Evolutionary conservation across 2,113 vertebrate genomes (phyloP).

Genomic region (Rostratula benghalensis): DNA sequence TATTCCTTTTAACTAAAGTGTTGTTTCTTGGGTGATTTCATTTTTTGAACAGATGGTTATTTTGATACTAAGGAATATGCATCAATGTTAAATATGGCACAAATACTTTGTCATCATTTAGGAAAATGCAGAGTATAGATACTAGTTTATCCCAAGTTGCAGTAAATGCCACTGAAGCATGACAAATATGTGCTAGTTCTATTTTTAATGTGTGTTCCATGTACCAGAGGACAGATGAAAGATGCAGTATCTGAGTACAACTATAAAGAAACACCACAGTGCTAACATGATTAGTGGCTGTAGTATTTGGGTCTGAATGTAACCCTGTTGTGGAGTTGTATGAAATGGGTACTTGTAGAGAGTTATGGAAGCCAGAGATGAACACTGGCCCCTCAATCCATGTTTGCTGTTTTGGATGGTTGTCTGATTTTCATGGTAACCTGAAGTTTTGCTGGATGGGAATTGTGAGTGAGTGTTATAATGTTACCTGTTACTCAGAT

Average conservation of each 20-base stretch:
- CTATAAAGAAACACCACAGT: slow-evolving; percentile 31
- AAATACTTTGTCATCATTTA: not conserved
- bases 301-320: not conserved
- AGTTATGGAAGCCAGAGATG: not conserved
- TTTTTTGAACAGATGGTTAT: not conserved
- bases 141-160: not conserved
- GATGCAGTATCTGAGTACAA: not conserved
- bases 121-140: not conserved
- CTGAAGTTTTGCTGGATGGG: not conserved
- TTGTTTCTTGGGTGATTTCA: not conserved
- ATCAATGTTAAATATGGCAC: not conserved
- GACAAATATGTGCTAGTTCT: slow-evolving; percentile 28
- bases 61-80: not conserved
- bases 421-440: not conserved
- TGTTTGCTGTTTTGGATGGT: not conserved
- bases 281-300: not conserved
- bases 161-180: not conserved
- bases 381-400: accelerated
- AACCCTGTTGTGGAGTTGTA: not conserved
- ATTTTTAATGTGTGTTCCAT: slow-evolving; percentile 29
- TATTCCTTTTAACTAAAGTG: not conserved
- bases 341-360: not conserved
- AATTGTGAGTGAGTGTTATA: not conserved
- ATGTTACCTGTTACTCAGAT: not conserved
- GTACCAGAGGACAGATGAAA: slow-evolving; percentile 27